Conservation (phyloP, 2,888 invertebrate genomes). For the Standfussiana lucernea region DNA sequence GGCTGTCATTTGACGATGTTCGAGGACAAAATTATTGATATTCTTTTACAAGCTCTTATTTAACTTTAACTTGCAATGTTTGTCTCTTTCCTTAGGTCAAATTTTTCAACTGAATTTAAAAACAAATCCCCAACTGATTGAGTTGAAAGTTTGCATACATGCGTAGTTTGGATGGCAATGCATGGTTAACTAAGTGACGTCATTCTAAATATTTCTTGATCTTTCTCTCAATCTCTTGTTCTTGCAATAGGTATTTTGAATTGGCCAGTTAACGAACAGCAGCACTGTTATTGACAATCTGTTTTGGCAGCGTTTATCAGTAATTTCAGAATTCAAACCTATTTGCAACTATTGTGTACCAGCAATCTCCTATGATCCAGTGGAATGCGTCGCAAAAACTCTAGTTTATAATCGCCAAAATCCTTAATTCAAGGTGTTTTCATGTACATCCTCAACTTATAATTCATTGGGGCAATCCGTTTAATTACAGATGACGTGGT, state of each 20-base stretch:
- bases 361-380: neutral
- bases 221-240: too few relatives aligned
- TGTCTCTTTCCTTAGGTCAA: too few relatives aligned
- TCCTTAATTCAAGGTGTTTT: slow-evolving; percentile 1
- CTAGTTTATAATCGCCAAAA: neutral
- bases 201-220: too few relatives aligned
- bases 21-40: slow-evolving; percentile 23
- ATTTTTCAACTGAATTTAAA: too few relatives aligned
- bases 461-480: slow-evolving; percentile 41
- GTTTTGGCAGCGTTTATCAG: neutral
- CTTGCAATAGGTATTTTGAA: too few relatives aligned
- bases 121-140: too few relatives aligned
- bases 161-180: neutral
- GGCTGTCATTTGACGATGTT: slow-evolving; percentile 10
- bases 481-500: slow-evolving; percentile 52
- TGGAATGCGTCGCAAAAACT: neutral
- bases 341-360: neutral
- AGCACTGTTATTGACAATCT: too few relatives aligned
- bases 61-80: too few relatives aligned
- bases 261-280: too few relatives aligned
- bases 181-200: neutral
- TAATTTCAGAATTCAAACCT: neutral
- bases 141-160: neutral
- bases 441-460: slow-evolving; percentile 37
- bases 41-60: neutral